These are phyloP conservation scores for Mylabris phalerata DNA, from an alignment of 1,140 invertebrate species.

Conservation along the genomic window DNA sequence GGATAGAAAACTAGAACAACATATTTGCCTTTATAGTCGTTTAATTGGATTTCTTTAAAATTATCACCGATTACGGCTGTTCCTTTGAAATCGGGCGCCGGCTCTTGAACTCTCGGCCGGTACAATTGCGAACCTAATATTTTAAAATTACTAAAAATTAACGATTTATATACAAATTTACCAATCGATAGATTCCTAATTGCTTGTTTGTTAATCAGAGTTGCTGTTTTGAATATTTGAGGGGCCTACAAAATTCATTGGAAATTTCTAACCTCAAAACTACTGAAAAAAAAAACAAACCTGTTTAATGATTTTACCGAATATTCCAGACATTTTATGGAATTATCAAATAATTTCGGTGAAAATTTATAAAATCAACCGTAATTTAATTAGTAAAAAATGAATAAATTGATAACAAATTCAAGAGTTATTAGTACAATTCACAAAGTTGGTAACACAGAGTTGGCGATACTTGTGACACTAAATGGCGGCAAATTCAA, in stretches of 20 bases:
- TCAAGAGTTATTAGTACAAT: too few relatives aligned
- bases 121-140: conserved; percentile 25
- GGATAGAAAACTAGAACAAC: conserved; percentile 92
- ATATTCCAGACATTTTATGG: conserved; percentile 22
- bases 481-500: too few relatives aligned
- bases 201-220: conserved; percentile 12
- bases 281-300: not conserved
- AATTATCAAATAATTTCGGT: too few relatives aligned
- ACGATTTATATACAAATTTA: conserved; percentile 12
- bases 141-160: conserved; percentile 2
- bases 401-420: too few relatives aligned
- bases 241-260: conserved; percentile 20
- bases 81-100: conserved; percentile 82
- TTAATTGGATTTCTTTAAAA: conserved; percentile 81
- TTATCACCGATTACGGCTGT: conserved; percentile 82
- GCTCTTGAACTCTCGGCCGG: conserved; percentile 60
- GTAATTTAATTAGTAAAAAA: too few relatives aligned
- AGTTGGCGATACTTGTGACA: too few relatives aligned
- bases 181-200: conserved; percentile 21
- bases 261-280: conserved; percentile 7
- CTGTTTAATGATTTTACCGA: conserved; percentile 20
- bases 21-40: conserved; percentile 91
- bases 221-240: conserved; percentile 20
- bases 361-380: too few relatives aligned
- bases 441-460: too few relatives aligned